Evolutionary conservation across 1,140 invertebrate species (phyloP), one percentile per base, ranked within the genome.

Genomic region (Meloidogyne chitwoodi): DNA sequence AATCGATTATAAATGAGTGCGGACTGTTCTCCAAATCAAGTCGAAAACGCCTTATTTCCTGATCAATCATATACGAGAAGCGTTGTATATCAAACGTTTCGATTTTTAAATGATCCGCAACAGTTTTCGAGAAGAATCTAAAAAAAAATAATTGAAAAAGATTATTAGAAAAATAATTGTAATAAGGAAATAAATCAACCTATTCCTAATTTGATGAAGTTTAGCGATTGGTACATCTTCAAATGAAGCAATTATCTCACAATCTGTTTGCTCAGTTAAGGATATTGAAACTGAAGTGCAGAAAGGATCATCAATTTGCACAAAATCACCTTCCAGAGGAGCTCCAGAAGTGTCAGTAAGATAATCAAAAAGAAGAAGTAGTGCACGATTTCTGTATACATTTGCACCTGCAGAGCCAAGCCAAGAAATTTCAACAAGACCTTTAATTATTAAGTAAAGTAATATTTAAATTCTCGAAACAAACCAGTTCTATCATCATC

Each of bases 271-370:
- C n/a, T 71, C 29, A 56, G 65, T n/a, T n/a, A 78, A 44, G 12
- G 69, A 87, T 80, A 69, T 68, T 87, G 88, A 89, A 88, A 93
- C 92, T 84, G 91, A 90, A 84, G 92, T 93, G 62, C 93, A 93
- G 81, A 91, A 91, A 0, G 93, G 93, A 84, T 94, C 92, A 56
- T 92, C 90, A 26, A 91, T 91, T 88, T 95, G 93, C 5, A 95
- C 92, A 89, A 95, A 93, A 78, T 92, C 91, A 82, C 92, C 90
- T 84, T 93, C 92, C 64, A 96, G 86, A 6, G 93, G 93, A 82
- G 93, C 92, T 26, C 93, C 91, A 19, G 93, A 90, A 16, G 92
- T 93, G 80, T 93, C 92, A 3, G 92, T 92, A 29, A 96, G 88
- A 88, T 95, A 72, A 16, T 68, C 68, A 48, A 62, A 81, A 1